Percentiles rank a stretch among this genome's conserved stretches.
Conservation (phyloP, 2,888 invertebrate species). For the Zhengitettix transpicula region DNA sequence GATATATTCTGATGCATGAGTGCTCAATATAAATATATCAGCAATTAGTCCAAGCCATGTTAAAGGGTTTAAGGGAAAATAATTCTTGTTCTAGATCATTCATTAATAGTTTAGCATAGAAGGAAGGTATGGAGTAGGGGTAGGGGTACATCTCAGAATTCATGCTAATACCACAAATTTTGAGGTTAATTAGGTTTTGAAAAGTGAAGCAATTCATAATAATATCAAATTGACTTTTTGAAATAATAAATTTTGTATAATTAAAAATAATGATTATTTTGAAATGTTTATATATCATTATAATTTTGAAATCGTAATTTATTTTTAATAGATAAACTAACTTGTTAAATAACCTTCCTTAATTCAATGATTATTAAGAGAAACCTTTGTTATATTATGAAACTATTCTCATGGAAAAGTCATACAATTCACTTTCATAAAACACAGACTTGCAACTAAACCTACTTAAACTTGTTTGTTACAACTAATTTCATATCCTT, state of each 20-base stretch:
- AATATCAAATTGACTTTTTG: background rate
- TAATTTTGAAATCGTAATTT: too few species aligned
- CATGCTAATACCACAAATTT: background rate
- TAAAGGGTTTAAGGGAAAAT: too few species aligned
- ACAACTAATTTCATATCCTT: background rate
- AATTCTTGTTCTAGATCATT: too few species aligned
- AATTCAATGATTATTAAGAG: background rate
- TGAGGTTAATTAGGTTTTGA: background rate
- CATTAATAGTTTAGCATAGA: too few species aligned
- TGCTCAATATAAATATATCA: too few species aligned
- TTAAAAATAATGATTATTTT: background rate
- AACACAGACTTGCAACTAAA: too few species aligned
- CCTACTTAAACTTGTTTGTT: background rate
- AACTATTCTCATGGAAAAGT: too few species aligned
- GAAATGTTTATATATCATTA: too few species aligned
- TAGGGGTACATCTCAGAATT: background rate
- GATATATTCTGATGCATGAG: too few species aligned
- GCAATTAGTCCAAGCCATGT: too few species aligned
- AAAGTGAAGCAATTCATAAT: background rate
- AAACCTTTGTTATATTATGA: background rate
- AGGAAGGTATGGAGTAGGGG: too few species aligned
- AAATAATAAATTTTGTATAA: background rate
- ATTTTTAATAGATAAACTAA: background rate
- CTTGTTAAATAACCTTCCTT: background rate
- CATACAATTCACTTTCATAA: too few species aligned